A percentile compares a stretch with the other conserved stretches of the same genome.
These are phyloP conservation scores for Carlito syrichta DNA, from an alignment of 2,113 vertebrate species.

Conservation along the genomic window DNA sequence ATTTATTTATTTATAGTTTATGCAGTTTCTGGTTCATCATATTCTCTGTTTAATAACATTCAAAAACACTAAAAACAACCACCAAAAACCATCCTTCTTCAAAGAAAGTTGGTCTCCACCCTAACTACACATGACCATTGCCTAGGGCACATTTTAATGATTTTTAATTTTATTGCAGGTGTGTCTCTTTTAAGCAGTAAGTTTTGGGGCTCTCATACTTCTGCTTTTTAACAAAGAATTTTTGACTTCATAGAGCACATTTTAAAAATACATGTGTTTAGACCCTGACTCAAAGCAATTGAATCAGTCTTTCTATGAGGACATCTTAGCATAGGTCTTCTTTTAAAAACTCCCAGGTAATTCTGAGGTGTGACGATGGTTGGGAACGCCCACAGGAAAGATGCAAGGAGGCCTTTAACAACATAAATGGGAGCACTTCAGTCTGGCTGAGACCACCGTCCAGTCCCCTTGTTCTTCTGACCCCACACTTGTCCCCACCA, in stretches of 20 bases:
- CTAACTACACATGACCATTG: neutral
- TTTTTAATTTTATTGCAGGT: too few relatives aligned
- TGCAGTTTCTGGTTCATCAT: neutral
- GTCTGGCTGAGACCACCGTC: neutral
- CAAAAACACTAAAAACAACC: neutral
- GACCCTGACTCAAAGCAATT: neutral
- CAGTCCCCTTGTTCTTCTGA: neutral
- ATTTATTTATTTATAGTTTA: neutral
- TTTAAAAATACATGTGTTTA: neutral
- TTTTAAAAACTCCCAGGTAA: neutral
- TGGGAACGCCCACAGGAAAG: neutral
- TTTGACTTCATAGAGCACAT: too few relatives aligned
- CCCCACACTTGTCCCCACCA: neutral
- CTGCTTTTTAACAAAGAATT: too few relatives aligned
- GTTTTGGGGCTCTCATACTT: too few relatives aligned
- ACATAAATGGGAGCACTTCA: fast-evolving
- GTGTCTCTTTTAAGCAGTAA: too few relatives aligned
- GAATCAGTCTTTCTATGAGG: neutral
- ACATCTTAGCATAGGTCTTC: neutral
- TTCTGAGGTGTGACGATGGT: neutral
- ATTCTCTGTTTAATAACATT: neutral
- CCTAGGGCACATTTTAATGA: neutral
- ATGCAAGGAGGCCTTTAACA: neutral
- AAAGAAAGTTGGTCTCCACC: neutral
- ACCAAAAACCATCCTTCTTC: neutral